phyloP scores from a whole-genome alignment of 1,140 invertebrate genomes.

The Sycophila sp. region DNA sequence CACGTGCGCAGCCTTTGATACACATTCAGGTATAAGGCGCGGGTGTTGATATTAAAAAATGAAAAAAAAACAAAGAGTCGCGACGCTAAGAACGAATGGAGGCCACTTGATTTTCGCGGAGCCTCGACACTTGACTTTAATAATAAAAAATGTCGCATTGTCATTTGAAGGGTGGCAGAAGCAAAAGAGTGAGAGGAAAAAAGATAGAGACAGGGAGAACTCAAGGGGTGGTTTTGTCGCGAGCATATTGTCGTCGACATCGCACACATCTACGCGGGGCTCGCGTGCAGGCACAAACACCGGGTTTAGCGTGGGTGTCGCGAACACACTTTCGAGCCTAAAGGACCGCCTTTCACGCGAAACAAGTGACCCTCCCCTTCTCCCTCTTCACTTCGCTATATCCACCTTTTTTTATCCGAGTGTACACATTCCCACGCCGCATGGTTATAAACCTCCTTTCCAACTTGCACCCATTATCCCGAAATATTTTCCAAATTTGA shows the following conservation, averaged over 20 bases:
- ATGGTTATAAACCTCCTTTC: too few species aligned
- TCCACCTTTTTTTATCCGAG: conserved; percentile 8
- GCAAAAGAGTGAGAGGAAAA: too few species aligned
- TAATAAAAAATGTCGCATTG: conserved; percentile 63
- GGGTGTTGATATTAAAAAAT: too few species aligned
- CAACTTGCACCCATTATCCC: too few species aligned
- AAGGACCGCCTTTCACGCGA: neutral
- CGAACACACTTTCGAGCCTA: conserved; percentile 1
- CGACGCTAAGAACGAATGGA: conserved; percentile 29
- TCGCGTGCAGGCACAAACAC: neutral
- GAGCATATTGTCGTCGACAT: conserved; percentile 44
- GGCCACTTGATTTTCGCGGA: conserved; percentile 49
- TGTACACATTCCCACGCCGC: too few species aligned
- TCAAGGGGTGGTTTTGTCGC: conserved; percentile 50
- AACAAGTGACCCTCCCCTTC: neutral
- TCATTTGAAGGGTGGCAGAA: conserved; percentile 49
- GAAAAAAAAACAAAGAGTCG: conserved; percentile 46
- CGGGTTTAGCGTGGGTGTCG: neutral
- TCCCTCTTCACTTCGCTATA: neutral
- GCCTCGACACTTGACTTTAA: conserved; percentile 52
- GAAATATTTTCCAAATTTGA: too few species aligned
- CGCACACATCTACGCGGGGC: conserved; percentile 23
- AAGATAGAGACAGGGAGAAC: too few species aligned
- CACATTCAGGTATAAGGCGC: neutral
- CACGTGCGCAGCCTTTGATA: neutral